phyloP scores from a whole-genome alignment of 2,113 vertebrate species.

The Aptenodytes patagonicus region DNA sequence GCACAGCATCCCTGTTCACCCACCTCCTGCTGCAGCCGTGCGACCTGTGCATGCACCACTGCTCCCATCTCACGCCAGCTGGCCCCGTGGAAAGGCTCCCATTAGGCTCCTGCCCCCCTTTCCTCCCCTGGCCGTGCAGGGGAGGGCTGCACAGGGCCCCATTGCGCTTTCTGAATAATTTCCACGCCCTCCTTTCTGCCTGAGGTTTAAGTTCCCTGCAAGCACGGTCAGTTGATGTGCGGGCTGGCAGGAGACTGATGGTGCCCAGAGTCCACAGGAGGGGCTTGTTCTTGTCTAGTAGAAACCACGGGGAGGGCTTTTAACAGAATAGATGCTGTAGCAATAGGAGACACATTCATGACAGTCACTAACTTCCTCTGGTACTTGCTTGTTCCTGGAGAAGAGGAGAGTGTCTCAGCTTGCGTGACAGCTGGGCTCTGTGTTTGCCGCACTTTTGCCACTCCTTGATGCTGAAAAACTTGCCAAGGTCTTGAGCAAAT shows the following conservation, averaged over 20 bases:
- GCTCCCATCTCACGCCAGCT: background rate
- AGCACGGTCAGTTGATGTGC: rapidly evolving
- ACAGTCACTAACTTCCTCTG: background rate
- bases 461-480: constrained; percentile 9
- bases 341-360: rapidly evolving
- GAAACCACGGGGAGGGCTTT: background rate
- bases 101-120: background rate
- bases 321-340: background rate
- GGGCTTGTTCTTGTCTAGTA: background rate
- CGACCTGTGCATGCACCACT: rapidly evolving
- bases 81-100: background rate
- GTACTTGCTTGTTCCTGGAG: background rate
- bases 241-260: background rate
- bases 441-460: background rate
- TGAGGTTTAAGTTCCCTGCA: background rate
- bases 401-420: background rate
- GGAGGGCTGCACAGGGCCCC: background rate
- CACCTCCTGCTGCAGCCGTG: background rate
- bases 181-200: background rate
- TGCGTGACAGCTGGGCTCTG: background rate
- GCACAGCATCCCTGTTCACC: background rate
- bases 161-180: rapidly evolving
- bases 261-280: rapidly evolving
- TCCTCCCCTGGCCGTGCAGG: background rate
- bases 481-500: constrained; percentile 40